These are phyloP conservation scores for Berghia stephanieae DNA, from an alignment of 1,140 invertebrate species.

Conservation along the genomic window DNA sequence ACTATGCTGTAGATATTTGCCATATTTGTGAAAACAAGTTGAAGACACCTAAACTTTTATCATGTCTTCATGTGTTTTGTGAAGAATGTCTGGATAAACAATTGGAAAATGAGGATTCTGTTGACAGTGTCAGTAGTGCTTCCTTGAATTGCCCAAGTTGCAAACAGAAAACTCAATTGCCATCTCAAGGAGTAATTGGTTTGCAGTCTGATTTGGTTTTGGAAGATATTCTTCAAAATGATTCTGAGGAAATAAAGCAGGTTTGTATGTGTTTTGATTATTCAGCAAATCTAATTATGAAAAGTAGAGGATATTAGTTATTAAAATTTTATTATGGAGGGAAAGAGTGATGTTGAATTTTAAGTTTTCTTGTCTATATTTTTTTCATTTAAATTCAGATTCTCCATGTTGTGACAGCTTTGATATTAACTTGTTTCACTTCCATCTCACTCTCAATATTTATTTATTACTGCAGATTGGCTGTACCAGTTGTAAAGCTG, in stretches of 20 bases:
- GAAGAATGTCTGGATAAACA: conserved; percentile 74
- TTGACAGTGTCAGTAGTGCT: conserved; percentile 12
- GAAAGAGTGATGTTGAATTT: background rate
- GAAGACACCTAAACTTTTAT: conserved; percentile 82
- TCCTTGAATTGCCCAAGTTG: conserved; percentile 17
- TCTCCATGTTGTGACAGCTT: too few relatives aligned
- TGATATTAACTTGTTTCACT: conserved; percentile 42
- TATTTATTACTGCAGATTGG: conserved; percentile 79
- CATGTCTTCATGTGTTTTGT: conserved; percentile 93
- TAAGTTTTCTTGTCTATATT: background rate
- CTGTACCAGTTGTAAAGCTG: conserved; percentile 72
- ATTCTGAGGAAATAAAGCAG: conserved; percentile 69
- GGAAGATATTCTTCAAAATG: conserved; percentile 28
- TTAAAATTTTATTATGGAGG: background rate
- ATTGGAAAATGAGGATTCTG: conserved; percentile 7
- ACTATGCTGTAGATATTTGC: conserved; percentile 45
- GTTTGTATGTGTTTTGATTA: background rate
- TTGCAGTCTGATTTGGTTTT: conserved; percentile 18
- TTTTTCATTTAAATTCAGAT: background rate
- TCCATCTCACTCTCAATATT: conserved; percentile 81
- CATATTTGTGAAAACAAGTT: conserved; percentile 74
- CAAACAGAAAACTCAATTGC: conserved; percentile 8
- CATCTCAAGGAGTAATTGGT: conserved; percentile 5
- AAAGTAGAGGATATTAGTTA: background rate
- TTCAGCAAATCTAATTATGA: conserved; percentile 15